A percentile compares a stretch with the other conserved stretches of the same genome.
Conservation (phyloP, 64 coral and sea anemone genomes). For the Pachyseris speciosa region DNA sequence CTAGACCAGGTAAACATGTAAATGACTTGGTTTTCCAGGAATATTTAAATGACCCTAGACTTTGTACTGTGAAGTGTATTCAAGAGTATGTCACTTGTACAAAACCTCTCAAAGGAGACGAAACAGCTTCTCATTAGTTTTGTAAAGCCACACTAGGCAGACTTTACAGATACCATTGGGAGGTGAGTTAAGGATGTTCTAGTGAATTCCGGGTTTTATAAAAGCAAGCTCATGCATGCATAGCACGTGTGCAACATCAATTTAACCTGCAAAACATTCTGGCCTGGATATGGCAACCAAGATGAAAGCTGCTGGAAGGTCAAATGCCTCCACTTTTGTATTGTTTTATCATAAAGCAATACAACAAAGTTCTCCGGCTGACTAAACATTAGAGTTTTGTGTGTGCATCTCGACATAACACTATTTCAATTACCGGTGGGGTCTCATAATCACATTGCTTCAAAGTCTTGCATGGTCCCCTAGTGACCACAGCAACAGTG, state of each 20-base stretch:
- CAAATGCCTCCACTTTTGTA: slow-evolving; percentile 56
- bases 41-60: background rate
- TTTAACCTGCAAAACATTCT: background rate
- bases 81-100: background rate
- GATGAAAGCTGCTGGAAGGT: slow-evolving; percentile 72
- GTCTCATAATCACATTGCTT: slow-evolving; percentile 22
- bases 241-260: slow-evolving; percentile 39
- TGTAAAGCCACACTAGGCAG: slow-evolving; percentile 51
- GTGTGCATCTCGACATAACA: background rate
- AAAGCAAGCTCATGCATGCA: background rate
- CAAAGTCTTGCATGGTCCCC: background rate
- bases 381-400: background rate
- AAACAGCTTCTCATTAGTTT: slow-evolving; percentile 46
- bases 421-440: too few relatives aligned
- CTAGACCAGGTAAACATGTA: slow-evolving; percentile 8
- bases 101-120: background rate
- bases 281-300: slow-evolving; percentile 48
- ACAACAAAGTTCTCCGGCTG: background rate
- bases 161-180: slow-evolving; percentile 13
- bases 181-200: slow-evolving; percentile 36
- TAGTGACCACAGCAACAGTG: background rate
- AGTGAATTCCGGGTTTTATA: slow-evolving; percentile 13
- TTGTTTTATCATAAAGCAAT: slow-evolving; percentile 66
- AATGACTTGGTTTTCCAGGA: background rate
- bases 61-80: slow-evolving; percentile 25